Conservation (phyloP, 2,113 vertebrate species). For the Echinops telfairi region DNA sequence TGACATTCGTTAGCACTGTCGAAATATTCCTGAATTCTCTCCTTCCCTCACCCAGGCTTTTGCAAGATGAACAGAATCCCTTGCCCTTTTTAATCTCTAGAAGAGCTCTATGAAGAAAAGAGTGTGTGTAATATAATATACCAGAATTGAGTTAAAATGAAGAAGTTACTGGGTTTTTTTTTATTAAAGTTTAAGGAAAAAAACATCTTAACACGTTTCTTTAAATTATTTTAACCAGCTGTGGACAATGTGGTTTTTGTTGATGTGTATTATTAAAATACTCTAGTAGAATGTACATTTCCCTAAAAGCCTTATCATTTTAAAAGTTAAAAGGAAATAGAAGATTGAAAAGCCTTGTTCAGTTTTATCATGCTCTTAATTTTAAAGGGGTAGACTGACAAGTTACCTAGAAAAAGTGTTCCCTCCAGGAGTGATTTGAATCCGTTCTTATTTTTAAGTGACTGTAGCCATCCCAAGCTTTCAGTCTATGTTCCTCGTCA, state of each 20-base stretch:
- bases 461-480: constrained; percentile 63
- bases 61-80: constrained; percentile 33
- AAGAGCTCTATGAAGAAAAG: constrained; percentile 39
- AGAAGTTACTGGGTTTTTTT: constrained; percentile 46
- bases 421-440: constrained; percentile 26
- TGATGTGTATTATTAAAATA: constrained; percentile 54
- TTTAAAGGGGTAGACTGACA: constrained; percentile 66
- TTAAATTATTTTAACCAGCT: constrained; percentile 61
- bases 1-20: constrained; percentile 32
- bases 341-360: constrained; percentile 52
- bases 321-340: constrained; percentile 52
- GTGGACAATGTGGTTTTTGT: constrained; percentile 48
- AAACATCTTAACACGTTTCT: constrained; percentile 49
- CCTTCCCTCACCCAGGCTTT: constrained; percentile 28
- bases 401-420: constrained; percentile 36
- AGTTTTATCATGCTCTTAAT: constrained; percentile 39
- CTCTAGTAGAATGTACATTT: constrained; percentile 15
- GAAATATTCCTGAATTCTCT: constrained; percentile 31
- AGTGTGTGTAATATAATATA: constrained; percentile 26
- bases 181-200: constrained; percentile 32
- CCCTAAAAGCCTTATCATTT: constrained; percentile 50
- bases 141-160: constrained; percentile 51
- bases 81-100: constrained; percentile 53
- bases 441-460: constrained; percentile 59
- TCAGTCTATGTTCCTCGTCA: constrained; percentile 77